A percentile compares a stretch with the other conserved stretches of the same genome.
These are phyloP conservation scores for Ianthella basta DNA, from an alignment of 37 sponge, comb jelly and placozoan species.

Conservation along the genomic window DNA sequence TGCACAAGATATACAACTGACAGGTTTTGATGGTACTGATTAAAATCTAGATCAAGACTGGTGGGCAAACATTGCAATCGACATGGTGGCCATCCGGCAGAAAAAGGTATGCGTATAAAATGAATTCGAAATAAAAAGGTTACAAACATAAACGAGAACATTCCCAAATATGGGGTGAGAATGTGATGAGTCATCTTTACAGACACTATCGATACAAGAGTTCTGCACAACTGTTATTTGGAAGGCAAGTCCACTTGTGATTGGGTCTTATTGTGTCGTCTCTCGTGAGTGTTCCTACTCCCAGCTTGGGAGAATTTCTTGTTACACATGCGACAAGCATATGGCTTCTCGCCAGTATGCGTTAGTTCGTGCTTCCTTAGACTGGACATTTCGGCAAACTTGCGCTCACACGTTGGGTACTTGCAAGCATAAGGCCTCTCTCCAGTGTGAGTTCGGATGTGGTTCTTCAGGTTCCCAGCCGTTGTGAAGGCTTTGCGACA, in stretches of 20 bases:
- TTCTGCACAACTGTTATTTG: too few relatives aligned
- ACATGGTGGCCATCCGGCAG: constrained; percentile 8
- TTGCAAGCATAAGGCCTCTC: constrained; percentile 83
- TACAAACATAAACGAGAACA: too few relatives aligned
- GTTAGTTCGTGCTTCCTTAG: constrained; percentile 87
- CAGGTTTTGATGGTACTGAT: too few relatives aligned
- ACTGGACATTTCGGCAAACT: constrained; percentile 90
- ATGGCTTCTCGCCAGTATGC: constrained; percentile 86
- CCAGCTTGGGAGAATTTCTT: constrained; percentile 88
- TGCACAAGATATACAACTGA: too few relatives aligned
- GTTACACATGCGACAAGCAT: constrained; percentile 77
- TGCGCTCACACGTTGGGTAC: constrained; percentile 67
- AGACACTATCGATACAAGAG: too few relatives aligned
- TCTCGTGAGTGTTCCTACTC: constrained; percentile 81
- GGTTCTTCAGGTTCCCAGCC: constrained; percentile 86
- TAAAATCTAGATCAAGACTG: too few relatives aligned
- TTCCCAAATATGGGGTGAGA: too few relatives aligned
- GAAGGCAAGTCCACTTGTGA: not conserved
- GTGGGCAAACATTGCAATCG: too few relatives aligned
- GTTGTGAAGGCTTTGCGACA: constrained; percentile 86
- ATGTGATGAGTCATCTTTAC: too few relatives aligned
- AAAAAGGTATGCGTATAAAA: not conserved
- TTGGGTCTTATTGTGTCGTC: constrained; percentile 56
- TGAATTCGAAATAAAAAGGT: constrained; percentile 10
- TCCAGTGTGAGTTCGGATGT: constrained; percentile 88